phyloP scores from a whole-genome alignment of 2,888 invertebrate genomes.

The Bedellia somnulentella region DNA sequence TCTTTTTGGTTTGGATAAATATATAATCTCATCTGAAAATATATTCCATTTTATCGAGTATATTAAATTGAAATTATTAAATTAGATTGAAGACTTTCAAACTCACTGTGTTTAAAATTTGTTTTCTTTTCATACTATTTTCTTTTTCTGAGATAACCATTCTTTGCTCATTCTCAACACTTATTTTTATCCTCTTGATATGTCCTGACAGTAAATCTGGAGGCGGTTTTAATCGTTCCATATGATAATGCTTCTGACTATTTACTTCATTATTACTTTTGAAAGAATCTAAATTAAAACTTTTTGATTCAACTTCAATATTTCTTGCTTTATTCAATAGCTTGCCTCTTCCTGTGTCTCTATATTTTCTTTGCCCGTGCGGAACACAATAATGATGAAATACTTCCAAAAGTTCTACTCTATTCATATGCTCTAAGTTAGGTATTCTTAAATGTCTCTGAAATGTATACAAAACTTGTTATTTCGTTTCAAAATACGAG shows the following conservation, averaged over 20 bases:
- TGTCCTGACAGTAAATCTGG: constrained; percentile 35
- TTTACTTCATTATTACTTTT: constrained; percentile 13
- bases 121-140: constrained; percentile 28
- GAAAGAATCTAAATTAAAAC: constrained; percentile 7
- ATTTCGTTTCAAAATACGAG: constrained; percentile 4
- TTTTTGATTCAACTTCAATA: constrained; percentile 16
- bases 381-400: constrained; percentile 49
- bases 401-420: constrained; percentile 36
- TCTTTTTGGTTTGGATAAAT: no score
- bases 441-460: constrained; percentile 37
- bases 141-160: constrained; percentile 13
- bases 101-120: constrained; percentile 9
- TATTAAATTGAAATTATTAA: no score
- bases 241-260: constrained; percentile 15
- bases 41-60: no score
- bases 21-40: no score
- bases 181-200: constrained; percentile 33
- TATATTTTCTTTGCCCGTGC: constrained; percentile 41
- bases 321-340: constrained; percentile 32
- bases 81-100: no score
- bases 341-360: constrained; percentile 40
- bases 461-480: constrained; percentile 6
- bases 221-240: constrained; percentile 31
- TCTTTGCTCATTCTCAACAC: constrained; percentile 18
- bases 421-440: constrained; percentile 24